Percentiles rank a stretch among this genome's conserved stretches.
Evolutionary conservation across 2,888 invertebrate genomes (phyloP).

Genomic region (Drosophila mimica): DNA sequence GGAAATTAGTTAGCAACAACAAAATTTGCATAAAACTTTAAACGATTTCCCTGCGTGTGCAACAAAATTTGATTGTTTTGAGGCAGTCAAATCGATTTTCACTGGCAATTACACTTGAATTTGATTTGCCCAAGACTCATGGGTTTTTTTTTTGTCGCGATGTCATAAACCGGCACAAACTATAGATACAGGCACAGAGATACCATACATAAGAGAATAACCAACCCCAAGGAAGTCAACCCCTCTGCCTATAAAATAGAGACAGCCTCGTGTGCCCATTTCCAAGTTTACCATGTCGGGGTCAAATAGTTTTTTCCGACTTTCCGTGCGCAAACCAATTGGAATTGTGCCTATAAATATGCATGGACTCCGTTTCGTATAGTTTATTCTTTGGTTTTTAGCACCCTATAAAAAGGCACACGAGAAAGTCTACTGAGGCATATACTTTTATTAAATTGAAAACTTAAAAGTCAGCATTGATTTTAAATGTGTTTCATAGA

Average conservation of each 20-base stretch:
- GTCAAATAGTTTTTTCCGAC: conserved; percentile 68
- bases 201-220: conserved; percentile 3
- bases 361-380: conserved; percentile 47
- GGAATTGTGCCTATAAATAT: conserved; percentile 61
- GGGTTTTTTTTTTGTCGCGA: conserved; percentile 39
- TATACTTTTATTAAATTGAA: neutral
- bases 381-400: conserved; percentile 5
- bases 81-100: conserved; percentile 42
- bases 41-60: conserved; percentile 23
- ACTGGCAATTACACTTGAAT: conserved; percentile 12
- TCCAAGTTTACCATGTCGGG: conserved; percentile 80
- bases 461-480: too few relatives aligned
- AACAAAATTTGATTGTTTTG: conserved; percentile 19
- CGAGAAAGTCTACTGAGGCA: neutral
- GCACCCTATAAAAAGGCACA: conserved; percentile 1
- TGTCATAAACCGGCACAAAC: conserved; percentile 62
- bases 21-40: conserved; percentile 38
- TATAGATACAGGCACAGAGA: neutral
- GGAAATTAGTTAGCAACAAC: conserved; percentile 38
- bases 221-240: conserved; percentile 1
- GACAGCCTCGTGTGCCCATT: conserved; percentile 69
- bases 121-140: conserved; percentile 19
- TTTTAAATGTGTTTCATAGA: neutral
- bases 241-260: conserved; percentile 24
- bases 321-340: conserved; percentile 72